Evolutionary conservation across 2,888 invertebrate species (phyloP).

Genomic region (Drosophila affinis): DNA sequence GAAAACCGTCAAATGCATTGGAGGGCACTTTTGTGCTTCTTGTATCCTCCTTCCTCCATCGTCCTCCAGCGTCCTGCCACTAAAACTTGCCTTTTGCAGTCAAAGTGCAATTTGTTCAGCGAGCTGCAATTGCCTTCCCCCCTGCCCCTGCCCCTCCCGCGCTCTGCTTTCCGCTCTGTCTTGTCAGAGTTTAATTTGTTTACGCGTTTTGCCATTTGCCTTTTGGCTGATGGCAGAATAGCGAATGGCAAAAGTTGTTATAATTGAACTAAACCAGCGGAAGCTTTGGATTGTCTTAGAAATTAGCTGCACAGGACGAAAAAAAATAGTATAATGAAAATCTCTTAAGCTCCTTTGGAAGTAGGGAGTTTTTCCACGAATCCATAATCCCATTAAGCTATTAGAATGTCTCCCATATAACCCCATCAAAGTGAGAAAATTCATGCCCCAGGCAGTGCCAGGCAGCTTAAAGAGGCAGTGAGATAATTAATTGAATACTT

Average conservation of each 20-base stretch:
- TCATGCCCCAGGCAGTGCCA: too few relatives aligned
- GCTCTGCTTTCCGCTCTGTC: conserved; percentile 22
- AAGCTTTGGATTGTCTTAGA: conserved; percentile 39
- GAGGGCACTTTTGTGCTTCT: conserved; percentile 39
- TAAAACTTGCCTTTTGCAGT: conserved; percentile 69
- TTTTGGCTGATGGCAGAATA: conserved; percentile 22
- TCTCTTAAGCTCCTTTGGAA: conserved; percentile 14
- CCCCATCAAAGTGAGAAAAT: not conserved
- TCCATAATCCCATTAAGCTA: conserved; percentile 26
- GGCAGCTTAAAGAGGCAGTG: not conserved
- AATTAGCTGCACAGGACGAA: conserved; percentile 14
- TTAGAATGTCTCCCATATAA: conserved; percentile 4
- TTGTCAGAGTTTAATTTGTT: conserved; percentile 69
- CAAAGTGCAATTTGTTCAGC: conserved; percentile 75
- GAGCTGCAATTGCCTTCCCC: conserved; percentile 45
- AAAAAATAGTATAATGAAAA: not conserved
- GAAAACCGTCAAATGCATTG: conserved; percentile 68
- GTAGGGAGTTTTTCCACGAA: not conserved
- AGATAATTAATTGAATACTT: conserved; percentile 42
- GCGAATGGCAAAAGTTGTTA: conserved; percentile 29
- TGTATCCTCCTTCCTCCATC: not conserved
- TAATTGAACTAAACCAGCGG: conserved; percentile 40
- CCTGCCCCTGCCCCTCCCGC: not conserved
- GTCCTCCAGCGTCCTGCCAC: conserved; percentile 35
- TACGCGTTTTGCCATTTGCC: conserved; percentile 54